Percentiles rank a stretch among this genome's conserved stretches.
Evolutionary conservation across 2,113 vertebrate species (phyloP).

Genomic region (Hyaena hyaena): DNA sequence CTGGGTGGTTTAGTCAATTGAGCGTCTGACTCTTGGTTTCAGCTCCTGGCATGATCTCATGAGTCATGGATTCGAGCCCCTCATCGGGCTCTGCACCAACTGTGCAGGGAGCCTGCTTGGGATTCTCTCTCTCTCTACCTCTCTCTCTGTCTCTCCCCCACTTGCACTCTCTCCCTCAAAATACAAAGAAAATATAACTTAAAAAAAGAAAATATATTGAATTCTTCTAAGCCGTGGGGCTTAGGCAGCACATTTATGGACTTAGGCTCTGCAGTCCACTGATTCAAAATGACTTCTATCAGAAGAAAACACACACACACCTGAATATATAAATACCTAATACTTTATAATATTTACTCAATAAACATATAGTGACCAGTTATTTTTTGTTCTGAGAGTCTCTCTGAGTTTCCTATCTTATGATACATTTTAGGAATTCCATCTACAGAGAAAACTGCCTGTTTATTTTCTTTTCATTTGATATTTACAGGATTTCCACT

Average conservation of each 20-base stretch:
- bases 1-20: too few relatives aligned
- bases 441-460: neutral
- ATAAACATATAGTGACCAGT: neutral
- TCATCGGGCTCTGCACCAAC: too few relatives aligned
- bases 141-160: too few relatives aligned
- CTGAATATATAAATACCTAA: neutral
- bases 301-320: neutral
- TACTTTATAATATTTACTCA: neutral
- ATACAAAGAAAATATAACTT: too few relatives aligned
- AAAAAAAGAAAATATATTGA: neutral
- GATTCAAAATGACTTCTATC: neutral
- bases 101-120: too few relatives aligned
- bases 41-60: too few relatives aligned
- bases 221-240: neutral
- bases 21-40: too few relatives aligned
- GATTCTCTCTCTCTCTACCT: too few relatives aligned
- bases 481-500: constrained; percentile 93
- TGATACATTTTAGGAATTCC: neutral
- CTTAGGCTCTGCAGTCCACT: neutral
- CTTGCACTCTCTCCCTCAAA: too few relatives aligned
- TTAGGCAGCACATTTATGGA: neutral
- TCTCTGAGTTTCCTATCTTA: neutral
- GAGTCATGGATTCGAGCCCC: too few relatives aligned
- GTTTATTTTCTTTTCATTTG: constrained; percentile 12
- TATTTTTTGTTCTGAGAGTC: neutral